Evolutionary conservation across 92 coral and sea anemone species (phyloP).

Genomic region (Anthopleura xanthogrammica): DNA sequence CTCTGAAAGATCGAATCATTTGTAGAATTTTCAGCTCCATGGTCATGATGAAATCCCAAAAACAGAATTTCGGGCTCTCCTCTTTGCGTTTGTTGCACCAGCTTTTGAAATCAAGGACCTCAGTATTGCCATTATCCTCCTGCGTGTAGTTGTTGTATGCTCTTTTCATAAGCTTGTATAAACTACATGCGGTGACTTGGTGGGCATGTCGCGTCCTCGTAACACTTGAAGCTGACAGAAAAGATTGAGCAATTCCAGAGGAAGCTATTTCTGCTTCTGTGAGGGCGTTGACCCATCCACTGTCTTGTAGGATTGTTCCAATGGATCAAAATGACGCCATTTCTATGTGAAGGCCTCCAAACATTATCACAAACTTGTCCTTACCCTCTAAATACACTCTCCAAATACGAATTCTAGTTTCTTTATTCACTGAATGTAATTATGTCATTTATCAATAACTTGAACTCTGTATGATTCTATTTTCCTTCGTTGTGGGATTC

Average conservation of each 20-base stretch:
- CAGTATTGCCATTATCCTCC: conserved; percentile 4
- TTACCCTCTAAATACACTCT: no score
- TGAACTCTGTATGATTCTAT: no score
- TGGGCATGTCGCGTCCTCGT: conserved; percentile 48
- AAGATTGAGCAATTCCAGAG: conserved; percentile 53
- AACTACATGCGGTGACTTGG: conserved; percentile 31
- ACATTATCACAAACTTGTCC: conserved; percentile 11
- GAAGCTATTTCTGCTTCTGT: conserved; percentile 43
- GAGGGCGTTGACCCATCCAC: conserved; percentile 49
- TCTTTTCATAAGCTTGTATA: conserved; percentile 27
- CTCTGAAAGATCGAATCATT: conserved; percentile 43
- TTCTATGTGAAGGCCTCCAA: conserved; percentile 20
- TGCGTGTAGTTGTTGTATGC: conserved; percentile 32
- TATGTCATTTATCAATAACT: no score
- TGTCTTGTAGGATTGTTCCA: conserved; percentile 32
- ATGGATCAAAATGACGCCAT: conserved; percentile 19
- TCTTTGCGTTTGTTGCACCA: conserved; percentile 20
- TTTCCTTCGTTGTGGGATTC: no score
- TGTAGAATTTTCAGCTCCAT: conserved; percentile 43
- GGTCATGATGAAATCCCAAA: conserved; percentile 39
- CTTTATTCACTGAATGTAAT: no score
- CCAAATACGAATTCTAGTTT: no score
- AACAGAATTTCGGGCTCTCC: conserved; percentile 44
- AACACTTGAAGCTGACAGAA: conserved; percentile 43
- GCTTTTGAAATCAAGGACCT: conserved; percentile 22